phyloP scores from a whole-genome alignment of 2,113 vertebrate genomes.

The Odontesthes bonariensis region DNA sequence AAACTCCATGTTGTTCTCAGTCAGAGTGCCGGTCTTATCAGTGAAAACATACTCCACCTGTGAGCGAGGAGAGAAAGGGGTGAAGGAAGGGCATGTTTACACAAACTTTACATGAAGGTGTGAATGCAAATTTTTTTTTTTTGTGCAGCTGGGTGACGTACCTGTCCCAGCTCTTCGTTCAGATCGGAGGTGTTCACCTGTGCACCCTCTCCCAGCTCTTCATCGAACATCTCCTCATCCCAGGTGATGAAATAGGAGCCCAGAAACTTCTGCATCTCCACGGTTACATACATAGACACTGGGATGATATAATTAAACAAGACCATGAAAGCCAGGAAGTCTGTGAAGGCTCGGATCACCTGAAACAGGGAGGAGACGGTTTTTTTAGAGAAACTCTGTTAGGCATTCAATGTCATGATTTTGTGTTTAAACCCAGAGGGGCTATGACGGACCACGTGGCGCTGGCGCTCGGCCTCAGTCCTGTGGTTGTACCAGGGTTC shows the following conservation, averaged over 20 bases:
- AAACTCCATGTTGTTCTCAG: slow-evolving; percentile 99
- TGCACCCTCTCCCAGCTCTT: slow-evolving; percentile 91
- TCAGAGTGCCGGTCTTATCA: slow-evolving; percentile 97
- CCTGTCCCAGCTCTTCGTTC: slow-evolving; percentile 98
- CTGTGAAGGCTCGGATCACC: slow-evolving; percentile 90
- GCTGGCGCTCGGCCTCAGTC: slow-evolving; percentile 90
- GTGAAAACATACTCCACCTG: slow-evolving; percentile 99
- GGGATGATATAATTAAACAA: slow-evolving; percentile 99
- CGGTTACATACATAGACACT: slow-evolving; percentile 98
- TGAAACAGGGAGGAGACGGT: neutral
- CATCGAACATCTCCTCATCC: slow-evolving; percentile 98
- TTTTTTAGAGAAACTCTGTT: neutral
- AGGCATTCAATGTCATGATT: too few relatives aligned
- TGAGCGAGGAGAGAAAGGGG: slow-evolving; percentile 6
- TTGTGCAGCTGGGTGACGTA: slow-evolving; percentile 51
- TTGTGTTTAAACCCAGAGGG: neutral
- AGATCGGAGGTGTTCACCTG: slow-evolving; percentile 98
- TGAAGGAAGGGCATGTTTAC: neutral
- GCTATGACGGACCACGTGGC: slow-evolving; percentile 87
- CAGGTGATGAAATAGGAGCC: slow-evolving; percentile 97
- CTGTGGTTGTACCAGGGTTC: slow-evolving; percentile 98
- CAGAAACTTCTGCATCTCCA: slow-evolving; percentile 99
- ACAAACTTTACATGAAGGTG: neutral
- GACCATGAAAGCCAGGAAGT: slow-evolving; percentile 99
- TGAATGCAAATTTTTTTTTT: neutral